These are phyloP conservation scores for Capitella teleta DNA, from an alignment of 1,140 invertebrate species.

Conservation along the genomic window DNA sequence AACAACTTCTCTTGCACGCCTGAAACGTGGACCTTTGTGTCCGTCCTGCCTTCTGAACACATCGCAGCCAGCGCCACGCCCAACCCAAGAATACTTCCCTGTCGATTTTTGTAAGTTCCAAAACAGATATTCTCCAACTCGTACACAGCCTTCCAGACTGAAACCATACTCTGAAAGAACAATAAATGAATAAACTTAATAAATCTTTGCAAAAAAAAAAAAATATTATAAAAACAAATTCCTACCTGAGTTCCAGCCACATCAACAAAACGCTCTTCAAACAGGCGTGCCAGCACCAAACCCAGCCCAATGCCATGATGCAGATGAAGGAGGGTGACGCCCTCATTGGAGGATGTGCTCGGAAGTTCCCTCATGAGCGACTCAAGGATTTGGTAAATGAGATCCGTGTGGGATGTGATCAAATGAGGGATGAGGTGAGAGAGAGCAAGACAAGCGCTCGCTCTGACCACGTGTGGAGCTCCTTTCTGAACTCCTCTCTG, in stretches of 20 bases:
- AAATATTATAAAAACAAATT: not conserved
- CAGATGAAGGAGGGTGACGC: not conserved
- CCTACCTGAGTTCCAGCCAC: slow-evolving; percentile 4
- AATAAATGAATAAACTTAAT: not conserved
- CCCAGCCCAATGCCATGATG: not conserved
- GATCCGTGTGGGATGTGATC: not conserved
- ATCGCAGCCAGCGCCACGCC: not conserved
- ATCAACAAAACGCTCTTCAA: slow-evolving; percentile 3
- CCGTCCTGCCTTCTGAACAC: not conserved
- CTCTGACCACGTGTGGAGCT: not conserved
- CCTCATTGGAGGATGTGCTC: not conserved
- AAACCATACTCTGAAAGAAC: not conserved
- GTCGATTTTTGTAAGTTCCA: not conserved
- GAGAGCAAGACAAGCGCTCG: not conserved
- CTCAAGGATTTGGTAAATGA: not conserved
- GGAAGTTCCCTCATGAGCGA: not conserved
- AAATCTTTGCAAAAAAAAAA: not conserved
- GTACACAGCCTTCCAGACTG: not conserved
- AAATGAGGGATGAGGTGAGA: not conserved
- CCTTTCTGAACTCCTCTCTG: not conserved
- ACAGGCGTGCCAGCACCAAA: not conserved
- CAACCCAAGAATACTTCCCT: slow-evolving; percentile 1
- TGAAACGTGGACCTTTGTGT: not conserved
- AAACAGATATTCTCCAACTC: not conserved
- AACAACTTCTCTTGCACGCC: not conserved